A percentile compares a stretch with the other conserved stretches of the same genome.
Evolutionary conservation across 2,113 vertebrate genomes (phyloP).

Genomic region (Megalops atlanticus): DNA sequence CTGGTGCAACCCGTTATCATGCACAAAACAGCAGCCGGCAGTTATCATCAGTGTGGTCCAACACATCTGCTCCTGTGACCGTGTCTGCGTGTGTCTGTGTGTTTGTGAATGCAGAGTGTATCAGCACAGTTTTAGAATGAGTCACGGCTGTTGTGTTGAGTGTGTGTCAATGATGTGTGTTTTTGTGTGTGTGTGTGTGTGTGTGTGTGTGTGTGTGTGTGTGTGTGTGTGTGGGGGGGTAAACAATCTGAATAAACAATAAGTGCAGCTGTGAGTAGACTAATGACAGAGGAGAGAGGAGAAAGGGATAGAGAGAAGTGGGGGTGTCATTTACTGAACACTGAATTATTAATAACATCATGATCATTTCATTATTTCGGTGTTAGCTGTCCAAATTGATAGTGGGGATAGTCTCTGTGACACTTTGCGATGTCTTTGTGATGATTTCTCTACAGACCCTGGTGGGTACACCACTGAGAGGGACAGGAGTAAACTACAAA

Average conservation of each 20-base stretch:
- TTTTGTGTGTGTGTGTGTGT: constrained; percentile 38
- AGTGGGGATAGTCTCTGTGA: not conserved
- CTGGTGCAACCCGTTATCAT: not conserved
- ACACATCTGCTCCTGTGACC: not conserved
- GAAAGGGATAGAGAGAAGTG: constrained; percentile 47
- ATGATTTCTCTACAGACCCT: constrained; percentile 36
- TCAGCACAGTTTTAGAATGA: not conserved
- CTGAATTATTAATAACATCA: not conserved
- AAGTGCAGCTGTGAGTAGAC: constrained; percentile 72
- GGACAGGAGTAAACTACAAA: constrained; percentile 30
- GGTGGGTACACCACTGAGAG: constrained; percentile 16
- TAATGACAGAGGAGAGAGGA: constrained; percentile 63
- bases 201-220: constrained; percentile 19
- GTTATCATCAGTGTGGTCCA: not conserved
- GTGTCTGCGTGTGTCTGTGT: not conserved
- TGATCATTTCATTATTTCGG: not conserved
- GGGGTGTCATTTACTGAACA: not conserved
- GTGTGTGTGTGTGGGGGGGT: constrained; percentile 40
- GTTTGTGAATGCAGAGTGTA: not conserved
- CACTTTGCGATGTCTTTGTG: not conserved
- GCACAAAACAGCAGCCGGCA: not conserved
- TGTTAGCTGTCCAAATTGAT: not conserved
- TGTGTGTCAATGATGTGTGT: constrained; percentile 31
- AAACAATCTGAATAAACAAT: constrained; percentile 79
- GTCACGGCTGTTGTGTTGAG: not conserved